These are phyloP conservation scores for Puntigrus tetrazona DNA, from an alignment of 2,113 vertebrate species.

Conservation along the genomic window DNA sequence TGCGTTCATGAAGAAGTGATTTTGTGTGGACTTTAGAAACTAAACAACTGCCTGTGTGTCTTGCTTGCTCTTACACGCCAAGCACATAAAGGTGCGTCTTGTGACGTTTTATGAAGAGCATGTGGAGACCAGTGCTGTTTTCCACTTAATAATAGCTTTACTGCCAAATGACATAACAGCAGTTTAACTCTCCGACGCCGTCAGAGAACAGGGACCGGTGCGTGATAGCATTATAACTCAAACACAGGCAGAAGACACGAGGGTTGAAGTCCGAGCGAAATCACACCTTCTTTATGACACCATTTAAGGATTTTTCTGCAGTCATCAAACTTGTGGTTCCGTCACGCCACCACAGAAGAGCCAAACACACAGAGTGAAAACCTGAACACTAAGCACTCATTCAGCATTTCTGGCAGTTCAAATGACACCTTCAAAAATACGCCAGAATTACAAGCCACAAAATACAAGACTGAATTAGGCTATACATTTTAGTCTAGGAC, in stretches of 20 bases:
- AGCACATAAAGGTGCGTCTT: background rate
- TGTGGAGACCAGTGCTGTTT: background rate
- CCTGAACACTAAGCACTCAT: background rate
- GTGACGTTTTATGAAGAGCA: conserved; percentile 2
- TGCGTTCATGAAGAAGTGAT: background rate
- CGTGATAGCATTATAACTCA: background rate
- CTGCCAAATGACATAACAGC: conserved; percentile 10
- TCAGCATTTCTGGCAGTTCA: background rate
- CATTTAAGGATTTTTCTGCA: background rate
- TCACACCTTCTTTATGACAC: conserved; percentile 23
- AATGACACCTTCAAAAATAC: background rate
- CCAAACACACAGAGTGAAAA: background rate
- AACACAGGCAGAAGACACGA: background rate
- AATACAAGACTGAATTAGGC: too few relatives aligned
- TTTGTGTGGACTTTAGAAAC: background rate
- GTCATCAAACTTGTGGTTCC: background rate
- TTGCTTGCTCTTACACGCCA: background rate
- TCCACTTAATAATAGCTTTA: conserved; percentile 35
- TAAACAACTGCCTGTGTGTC: background rate
- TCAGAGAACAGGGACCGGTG: background rate
- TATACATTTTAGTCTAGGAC: too few relatives aligned
- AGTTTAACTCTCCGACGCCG: background rate
- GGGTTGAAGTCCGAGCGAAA: conserved; percentile 6
- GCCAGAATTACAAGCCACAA: background rate
- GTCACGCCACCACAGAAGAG: background rate